Evolutionary conservation across 2,113 vertebrate genomes (phyloP).

Genomic region (Chionis minor): DNA sequence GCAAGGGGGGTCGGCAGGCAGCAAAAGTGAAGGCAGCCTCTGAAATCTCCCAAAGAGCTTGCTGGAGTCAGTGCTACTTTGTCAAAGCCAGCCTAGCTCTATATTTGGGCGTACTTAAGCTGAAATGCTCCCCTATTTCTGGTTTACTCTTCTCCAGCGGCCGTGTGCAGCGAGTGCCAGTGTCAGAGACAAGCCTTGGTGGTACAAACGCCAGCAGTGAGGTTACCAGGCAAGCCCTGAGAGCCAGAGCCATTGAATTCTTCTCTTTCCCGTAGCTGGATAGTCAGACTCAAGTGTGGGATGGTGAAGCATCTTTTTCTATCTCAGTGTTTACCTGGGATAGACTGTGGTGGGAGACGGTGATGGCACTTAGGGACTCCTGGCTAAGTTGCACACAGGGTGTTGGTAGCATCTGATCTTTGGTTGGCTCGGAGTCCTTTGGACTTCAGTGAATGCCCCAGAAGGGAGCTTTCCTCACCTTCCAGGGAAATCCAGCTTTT

Average conservation of each 20-base stretch:
- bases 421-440: accelerated
- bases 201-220: not conserved
- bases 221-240: not conserved
- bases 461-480: not conserved
- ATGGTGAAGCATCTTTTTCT: not conserved
- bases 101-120: not conserved
- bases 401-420: not conserved
- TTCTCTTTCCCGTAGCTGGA: not conserved
- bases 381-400: not conserved
- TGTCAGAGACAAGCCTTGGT: not conserved
- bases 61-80: not conserved
- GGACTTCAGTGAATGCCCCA: not conserved
- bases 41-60: not conserved
- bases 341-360: not conserved
- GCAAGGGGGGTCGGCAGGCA: accelerated
- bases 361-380: not conserved
- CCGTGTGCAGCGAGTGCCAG: accelerated
- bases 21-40: not conserved
- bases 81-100: not conserved
- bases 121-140: not conserved
- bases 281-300: not conserved
- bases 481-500: not conserved
- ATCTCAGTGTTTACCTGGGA: not conserved
- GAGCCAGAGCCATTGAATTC: not conserved
- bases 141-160: not conserved